Evolutionary conservation across 2,113 vertebrate species (phyloP).

Genomic region (Sterrhoptilus dennistouni): DNA sequence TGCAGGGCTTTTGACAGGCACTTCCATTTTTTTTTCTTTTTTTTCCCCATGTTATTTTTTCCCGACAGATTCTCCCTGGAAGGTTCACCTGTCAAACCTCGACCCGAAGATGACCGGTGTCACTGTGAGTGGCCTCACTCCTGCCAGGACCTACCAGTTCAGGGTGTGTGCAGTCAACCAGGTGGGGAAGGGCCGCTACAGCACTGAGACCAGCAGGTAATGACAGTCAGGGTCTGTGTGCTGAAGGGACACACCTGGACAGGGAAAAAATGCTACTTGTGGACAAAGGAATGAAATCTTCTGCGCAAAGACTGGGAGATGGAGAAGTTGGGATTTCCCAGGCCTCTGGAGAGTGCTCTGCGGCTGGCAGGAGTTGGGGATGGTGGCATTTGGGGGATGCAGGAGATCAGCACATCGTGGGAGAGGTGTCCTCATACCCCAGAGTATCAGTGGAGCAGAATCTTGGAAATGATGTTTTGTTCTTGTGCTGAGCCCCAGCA

Average conservation of each 20-base stretch:
- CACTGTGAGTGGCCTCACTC: slow-evolving; percentile 88
- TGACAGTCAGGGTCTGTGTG: rapidly evolving
- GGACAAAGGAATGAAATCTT: not conserved
- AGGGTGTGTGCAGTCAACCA: slow-evolving; percentile 92
- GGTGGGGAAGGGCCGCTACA: slow-evolving; percentile 94
- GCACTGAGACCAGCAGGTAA: slow-evolving; percentile 89
- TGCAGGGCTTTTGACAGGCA: not conserved
- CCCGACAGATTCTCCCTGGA: slow-evolving; percentile 92
- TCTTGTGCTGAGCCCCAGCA: not conserved
- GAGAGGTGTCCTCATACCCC: not conserved
- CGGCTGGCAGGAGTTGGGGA: not conserved
- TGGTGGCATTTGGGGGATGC: not conserved
- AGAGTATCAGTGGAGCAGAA: not conserved
- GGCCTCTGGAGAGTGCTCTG: not conserved
- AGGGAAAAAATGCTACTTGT: not conserved
- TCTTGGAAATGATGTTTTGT: not conserved
- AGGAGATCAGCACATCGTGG: not conserved
- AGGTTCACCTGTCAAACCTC: slow-evolving; percentile 87
- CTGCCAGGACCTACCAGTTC: slow-evolving; percentile 94
- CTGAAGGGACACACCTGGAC: too few relatives aligned
- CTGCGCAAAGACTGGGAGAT: not conserved
- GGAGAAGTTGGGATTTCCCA: not conserved
- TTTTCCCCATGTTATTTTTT: not conserved
- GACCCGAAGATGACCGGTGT: slow-evolving; percentile 77
- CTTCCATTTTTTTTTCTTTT: not conserved